Evolutionary conservation across 2,797 vertebrate genomes (phyloP).

Genomic region (Buphagus erythrorhynchus): DNA sequence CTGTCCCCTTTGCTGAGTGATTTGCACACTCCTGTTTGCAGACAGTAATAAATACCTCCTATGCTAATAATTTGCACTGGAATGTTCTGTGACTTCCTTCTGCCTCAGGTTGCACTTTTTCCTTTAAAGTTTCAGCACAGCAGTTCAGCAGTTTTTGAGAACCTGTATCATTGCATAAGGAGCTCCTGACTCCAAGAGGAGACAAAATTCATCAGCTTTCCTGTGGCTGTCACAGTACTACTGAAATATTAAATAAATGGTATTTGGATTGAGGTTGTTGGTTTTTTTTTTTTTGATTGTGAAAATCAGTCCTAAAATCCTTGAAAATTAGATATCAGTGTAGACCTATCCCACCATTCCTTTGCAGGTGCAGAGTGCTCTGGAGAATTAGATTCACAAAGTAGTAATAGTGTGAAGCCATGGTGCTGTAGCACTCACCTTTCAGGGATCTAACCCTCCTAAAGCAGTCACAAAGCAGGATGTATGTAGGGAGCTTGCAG

Average conservation of each 20-base stretch:
- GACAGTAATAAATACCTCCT: background rate
- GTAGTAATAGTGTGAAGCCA: background rate
- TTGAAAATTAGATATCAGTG: background rate
- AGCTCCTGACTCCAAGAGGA: background rate
- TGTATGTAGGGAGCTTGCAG: background rate
- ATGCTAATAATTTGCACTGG: background rate
- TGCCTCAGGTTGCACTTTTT: slow-evolving; percentile 7
- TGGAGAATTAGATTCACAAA: background rate
- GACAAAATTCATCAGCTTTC: background rate
- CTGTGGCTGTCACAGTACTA: background rate
- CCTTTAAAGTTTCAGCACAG: background rate
- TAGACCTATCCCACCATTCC: background rate
- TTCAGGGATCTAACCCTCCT: background rate
- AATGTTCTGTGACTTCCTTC: slow-evolving; percentile 13
- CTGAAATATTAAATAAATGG: background rate
- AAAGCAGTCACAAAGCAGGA: background rate
- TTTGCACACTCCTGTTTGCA: background rate
- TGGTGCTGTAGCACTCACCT: background rate
- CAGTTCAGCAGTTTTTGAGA: slow-evolving; percentile 35
- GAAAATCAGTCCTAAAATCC: background rate
- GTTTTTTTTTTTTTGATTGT: background rate
- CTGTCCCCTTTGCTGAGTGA: fast-evolving
- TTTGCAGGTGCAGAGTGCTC: background rate
- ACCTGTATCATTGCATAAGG: background rate
- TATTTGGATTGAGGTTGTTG: background rate